Evolutionary conservation across 2,888 invertebrate genomes (phyloP).

Genomic region (Trileptium ribeirensis): DNA sequence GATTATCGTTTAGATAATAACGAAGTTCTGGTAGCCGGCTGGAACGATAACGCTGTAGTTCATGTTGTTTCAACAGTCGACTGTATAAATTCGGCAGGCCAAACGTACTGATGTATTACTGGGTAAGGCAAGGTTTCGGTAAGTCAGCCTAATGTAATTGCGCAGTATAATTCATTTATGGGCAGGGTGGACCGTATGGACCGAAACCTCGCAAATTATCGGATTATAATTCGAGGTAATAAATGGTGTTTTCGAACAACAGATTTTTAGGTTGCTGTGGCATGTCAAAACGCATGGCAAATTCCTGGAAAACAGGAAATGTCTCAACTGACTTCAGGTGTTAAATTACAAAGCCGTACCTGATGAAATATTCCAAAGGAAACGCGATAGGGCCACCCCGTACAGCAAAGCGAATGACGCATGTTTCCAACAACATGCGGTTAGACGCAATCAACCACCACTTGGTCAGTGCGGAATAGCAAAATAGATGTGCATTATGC

Average conservation of each 20-base stretch:
- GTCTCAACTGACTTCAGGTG: not conserved
- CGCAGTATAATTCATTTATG: slow-evolving; percentile 18
- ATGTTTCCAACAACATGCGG: not conserved
- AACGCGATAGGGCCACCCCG: not conserved
- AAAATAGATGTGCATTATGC: not conserved
- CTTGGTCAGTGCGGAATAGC: not conserved
- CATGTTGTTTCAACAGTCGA: not conserved
- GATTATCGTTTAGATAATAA: not conserved
- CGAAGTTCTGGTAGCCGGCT: not conserved
- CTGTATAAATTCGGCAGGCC: not conserved
- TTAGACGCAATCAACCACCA: not conserved
- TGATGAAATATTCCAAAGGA: not conserved
- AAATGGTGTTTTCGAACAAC: slow-evolving; percentile 15
- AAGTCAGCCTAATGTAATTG: slow-evolving; percentile 8
- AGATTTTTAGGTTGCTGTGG: not conserved
- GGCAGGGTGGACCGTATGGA: slow-evolving; percentile 21
- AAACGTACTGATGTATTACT: not conserved
- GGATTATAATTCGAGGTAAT: slow-evolving; percentile 21
- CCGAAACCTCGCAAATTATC: slow-evolving; percentile 19
- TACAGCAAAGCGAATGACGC: not conserved
- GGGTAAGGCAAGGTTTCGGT: not conserved
- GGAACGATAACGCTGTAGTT: slow-evolving; percentile 3
- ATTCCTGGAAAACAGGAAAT: not conserved
- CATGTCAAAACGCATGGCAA: slow-evolving; percentile 23
- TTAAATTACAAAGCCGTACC: not conserved